Percentiles rank a stretch among this genome's conserved stretches.
phyloP scores from a whole-genome alignment of 2,888 invertebrate genomes.

The Cristatella mucedo region DNA sequence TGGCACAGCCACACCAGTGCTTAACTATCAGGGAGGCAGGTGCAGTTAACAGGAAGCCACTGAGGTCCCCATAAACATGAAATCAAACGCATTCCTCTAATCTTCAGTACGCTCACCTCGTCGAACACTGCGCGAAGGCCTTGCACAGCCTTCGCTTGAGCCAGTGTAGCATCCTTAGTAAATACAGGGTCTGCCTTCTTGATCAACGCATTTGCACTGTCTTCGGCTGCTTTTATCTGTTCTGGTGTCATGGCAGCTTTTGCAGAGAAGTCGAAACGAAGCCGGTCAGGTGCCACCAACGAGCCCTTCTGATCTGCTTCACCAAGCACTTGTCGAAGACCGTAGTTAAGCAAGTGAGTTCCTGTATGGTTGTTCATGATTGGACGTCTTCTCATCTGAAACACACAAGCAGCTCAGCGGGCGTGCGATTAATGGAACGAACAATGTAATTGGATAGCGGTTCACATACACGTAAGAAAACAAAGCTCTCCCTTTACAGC shows the following conservation, averaged over 20 bases:
- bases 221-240: constrained; percentile 74
- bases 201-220: constrained; percentile 59
- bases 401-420: constrained; percentile 8
- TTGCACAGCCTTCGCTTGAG: constrained; percentile 62
- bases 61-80: too few species aligned
- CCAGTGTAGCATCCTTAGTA: constrained; percentile 67
- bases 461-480: too few species aligned
- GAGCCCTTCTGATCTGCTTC: constrained; percentile 89
- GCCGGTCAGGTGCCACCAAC: constrained; percentile 83
- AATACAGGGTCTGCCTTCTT: constrained; percentile 61
- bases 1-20: too few species aligned
- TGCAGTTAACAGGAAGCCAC: too few species aligned
- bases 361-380: constrained; percentile 99
- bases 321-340: constrained; percentile 70
- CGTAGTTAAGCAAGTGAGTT: constrained; percentile 89
- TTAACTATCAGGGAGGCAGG: too few species aligned
- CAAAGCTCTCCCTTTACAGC: too few species aligned
- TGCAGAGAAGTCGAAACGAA: constrained; percentile 83
- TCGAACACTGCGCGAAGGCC: constrained; percentile 77
- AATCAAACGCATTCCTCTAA: too few species aligned
- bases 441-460: too few species aligned
- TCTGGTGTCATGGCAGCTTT: constrained; percentile 64
- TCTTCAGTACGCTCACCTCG: constrained; percentile 50
- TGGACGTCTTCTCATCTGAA: constrained; percentile 54
- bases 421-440: too few species aligned